Evolutionary conservation across 2,113 vertebrate genomes (phyloP).

Genomic region (Nothobranchius furzeri): DNA sequence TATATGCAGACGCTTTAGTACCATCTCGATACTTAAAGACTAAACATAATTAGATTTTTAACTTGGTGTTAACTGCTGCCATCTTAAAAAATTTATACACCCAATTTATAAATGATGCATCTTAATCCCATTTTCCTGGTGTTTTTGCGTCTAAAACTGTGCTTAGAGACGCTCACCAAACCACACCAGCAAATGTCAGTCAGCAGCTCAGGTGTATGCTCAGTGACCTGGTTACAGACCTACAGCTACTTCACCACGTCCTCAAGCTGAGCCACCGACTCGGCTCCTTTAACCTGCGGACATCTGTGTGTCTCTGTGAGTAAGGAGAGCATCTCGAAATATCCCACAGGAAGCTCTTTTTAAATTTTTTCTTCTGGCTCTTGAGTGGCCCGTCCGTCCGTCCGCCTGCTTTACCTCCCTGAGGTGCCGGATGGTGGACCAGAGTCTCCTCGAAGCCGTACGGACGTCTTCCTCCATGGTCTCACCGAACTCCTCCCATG

Average conservation of each 20-base stretch:
- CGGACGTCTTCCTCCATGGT: too few relatives aligned
- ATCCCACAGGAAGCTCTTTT: conserved; percentile 52
- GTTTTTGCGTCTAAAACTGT: neutral
- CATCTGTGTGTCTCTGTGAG: conserved; percentile 49
- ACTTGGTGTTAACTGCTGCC: neutral
- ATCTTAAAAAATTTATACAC: neutral
- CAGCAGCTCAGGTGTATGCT: conserved; percentile 61
- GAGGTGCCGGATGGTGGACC: too few relatives aligned
- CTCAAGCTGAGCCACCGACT: conserved; percentile 47
- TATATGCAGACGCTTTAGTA: neutral
- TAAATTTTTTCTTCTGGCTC: conserved; percentile 4
- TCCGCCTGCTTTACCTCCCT: too few relatives aligned
- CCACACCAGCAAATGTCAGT: conserved; percentile 59
- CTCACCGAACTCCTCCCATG: too few relatives aligned
- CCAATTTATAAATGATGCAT: too few relatives aligned
- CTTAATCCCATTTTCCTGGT: neutral
- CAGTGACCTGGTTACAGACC: conserved; percentile 70
- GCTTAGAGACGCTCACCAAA: conserved; percentile 12
- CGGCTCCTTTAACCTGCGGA: conserved; percentile 51
- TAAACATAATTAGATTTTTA: neutral
- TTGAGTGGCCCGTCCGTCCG: conserved; percentile 17
- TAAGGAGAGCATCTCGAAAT: conserved; percentile 47
- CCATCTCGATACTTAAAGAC: neutral
- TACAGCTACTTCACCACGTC: conserved; percentile 57
- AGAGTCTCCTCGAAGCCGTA: too few relatives aligned